Base-by-base conservation (phyloP, 2,797 vertebrate species). In the Enteromius treurensis region DNA sequence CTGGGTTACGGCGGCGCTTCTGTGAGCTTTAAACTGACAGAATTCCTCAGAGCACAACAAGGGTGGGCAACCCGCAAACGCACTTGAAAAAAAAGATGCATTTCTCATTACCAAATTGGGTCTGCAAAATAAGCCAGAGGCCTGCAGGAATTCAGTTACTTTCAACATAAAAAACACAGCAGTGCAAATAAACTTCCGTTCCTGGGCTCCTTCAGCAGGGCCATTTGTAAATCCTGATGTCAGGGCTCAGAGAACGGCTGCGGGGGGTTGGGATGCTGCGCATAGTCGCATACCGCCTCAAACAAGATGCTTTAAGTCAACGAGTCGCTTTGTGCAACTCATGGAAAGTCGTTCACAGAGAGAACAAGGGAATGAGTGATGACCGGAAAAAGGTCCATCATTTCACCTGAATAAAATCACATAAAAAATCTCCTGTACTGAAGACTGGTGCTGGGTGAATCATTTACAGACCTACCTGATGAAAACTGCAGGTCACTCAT, bases 101-200 rank as follows among this genome's bases (percentile, higher is more conserved):
- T 93, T 94, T 93, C 91, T 93, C 93, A 95, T 95, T 93, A 94
- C 94, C 93, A 94, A 95, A 95, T 93, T 94, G 92, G 93, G 93
- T 93, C 92, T 93, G 91, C 84, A 91, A 92, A 55, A 94, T 91
- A 92, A 95, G 92, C 92, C 91, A 91, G 91, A 88, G 90, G 90
- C 93, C 85, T 79, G 91, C 88, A 93, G 89, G 90, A 93, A 93
- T 94, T 93, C 92, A 89, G 90, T 92, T 91, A 79, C 90, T 84
- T 90, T 92, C 91, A 89, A 91, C 91, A 92, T 91, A 89, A 93
- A 93, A 91, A 90, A 88, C 91, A 92, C 90, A 89, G 92, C 92
- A 95, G 91, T 89, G 89, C 92, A 94, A 93, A 93, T 93, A 88
- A 94, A 94, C 90, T 93, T 92, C 77, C 92, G 90, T 91, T 90